phyloP scores from a whole-genome alignment of 2,797 vertebrate species.

The Antennarius maculatus region DNA sequence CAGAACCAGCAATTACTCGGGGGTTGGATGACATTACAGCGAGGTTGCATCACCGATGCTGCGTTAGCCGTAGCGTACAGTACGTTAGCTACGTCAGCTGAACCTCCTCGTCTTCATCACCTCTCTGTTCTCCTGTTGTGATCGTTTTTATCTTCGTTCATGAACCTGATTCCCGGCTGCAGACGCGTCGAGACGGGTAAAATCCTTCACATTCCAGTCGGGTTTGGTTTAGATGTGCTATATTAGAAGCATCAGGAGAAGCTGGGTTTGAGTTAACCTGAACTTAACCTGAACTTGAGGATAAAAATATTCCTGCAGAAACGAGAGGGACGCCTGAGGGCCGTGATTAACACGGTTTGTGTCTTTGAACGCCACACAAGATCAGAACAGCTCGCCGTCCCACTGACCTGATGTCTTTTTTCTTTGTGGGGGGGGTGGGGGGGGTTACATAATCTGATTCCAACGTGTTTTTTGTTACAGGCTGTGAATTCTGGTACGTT shows the following conservation, averaged over 20 bases:
- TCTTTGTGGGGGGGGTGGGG: too few species aligned
- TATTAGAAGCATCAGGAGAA: neutral
- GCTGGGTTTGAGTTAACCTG: constrained; percentile 22
- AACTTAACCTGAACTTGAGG: too few species aligned
- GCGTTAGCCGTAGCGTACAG: constrained; percentile 4
- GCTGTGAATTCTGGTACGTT: too few species aligned
- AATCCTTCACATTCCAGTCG: too few species aligned
- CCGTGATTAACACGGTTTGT: constrained; percentile 68
- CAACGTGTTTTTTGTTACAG: too few species aligned
- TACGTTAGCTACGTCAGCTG: constrained; percentile 2
- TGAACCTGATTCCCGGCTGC: too few species aligned
- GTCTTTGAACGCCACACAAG: constrained; percentile 59
- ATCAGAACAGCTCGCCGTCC: constrained; percentile 47
- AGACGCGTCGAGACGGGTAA: too few species aligned
- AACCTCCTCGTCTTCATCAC: neutral
- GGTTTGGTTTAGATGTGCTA: neutral
- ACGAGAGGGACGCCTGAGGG: too few species aligned
- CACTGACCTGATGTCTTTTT: too few species aligned
- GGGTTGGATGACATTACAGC: constrained; percentile 49
- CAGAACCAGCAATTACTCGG: constrained; percentile 26
- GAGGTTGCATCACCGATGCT: constrained; percentile 50
- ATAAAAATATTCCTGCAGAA: too few species aligned
- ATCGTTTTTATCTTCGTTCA: too few species aligned
- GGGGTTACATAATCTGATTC: too few species aligned
- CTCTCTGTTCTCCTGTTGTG: neutral